Conservation (phyloP, 1,140 invertebrate species). For the Papilio aristodemus region DNA sequence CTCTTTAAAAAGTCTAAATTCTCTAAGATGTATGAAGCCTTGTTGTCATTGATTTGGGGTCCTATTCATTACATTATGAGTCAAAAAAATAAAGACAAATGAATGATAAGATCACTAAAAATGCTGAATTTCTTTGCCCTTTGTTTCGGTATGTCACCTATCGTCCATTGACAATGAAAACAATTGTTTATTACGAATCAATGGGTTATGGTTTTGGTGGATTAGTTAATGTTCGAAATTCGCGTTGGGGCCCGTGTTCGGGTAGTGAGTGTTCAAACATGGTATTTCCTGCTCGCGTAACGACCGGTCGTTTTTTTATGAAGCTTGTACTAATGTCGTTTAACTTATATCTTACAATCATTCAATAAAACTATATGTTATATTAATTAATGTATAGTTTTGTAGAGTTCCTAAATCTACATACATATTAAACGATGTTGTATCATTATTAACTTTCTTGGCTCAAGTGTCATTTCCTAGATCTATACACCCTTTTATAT, state of each 20-base stretch:
- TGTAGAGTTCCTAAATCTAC: no score
- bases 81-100: neutral
- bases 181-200: slow-evolving; percentile 1
- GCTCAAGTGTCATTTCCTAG: no score
- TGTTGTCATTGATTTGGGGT: neutral
- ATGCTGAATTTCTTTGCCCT: neutral
- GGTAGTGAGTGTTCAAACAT: neutral
- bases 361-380: no score
- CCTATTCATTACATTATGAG: slow-evolving; percentile 13
- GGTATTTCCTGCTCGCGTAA: slow-evolving; percentile 4
- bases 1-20: no score
- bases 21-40: neutral
- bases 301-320: neutral
- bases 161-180: neutral
- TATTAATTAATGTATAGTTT: no score
- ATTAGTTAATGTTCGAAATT: neutral
- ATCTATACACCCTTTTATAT: no score
- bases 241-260: neutral
- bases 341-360: no score
- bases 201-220: slow-evolving; percentile 4
- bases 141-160: neutral
- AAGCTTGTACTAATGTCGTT: no score
- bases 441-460: no score
- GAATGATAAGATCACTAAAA: slow-evolving; percentile 5
- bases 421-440: no score